These are phyloP conservation scores for Acronicta alni DNA, from an alignment of 2,888 invertebrate genomes.

Conservation along the genomic window DNA sequence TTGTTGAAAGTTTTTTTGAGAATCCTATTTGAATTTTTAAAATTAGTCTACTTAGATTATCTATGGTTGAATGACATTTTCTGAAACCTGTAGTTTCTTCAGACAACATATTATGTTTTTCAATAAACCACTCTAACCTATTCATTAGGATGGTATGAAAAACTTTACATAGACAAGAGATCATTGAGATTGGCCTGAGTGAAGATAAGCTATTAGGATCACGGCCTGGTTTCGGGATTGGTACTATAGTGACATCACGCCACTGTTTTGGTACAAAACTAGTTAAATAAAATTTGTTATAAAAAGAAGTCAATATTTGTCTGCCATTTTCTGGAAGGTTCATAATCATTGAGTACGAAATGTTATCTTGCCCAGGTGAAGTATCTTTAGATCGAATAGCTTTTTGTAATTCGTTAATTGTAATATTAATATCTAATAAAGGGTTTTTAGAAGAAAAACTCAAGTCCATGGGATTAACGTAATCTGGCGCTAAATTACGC, in stretches of 20 bases:
- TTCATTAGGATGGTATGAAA: conserved; percentile 33
- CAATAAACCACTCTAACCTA: conserved; percentile 40
- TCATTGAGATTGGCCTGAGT: conserved; percentile 40
- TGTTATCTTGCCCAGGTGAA: conserved; percentile 8
- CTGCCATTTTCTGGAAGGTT: conserved; percentile 26
- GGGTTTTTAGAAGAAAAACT: neutral
- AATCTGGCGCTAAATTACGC: conserved; percentile 4
- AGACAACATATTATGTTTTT: conserved; percentile 21
- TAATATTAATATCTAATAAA: neutral
- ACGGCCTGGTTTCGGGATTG: conserved; percentile 44
- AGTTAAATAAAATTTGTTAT: conserved; percentile 10
- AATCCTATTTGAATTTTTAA: conserved; percentile 17
- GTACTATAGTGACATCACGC: conserved; percentile 36
- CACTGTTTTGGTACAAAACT: conserved; percentile 46
- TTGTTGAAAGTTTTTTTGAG: neutral
- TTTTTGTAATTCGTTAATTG: conserved; percentile 5
- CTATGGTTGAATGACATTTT: conserved; percentile 28
- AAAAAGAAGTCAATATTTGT: conserved; percentile 8
- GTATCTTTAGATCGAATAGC: conserved; percentile 8
- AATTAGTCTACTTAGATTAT: conserved; percentile 29
- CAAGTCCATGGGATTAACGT: neutral
- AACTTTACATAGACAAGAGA: conserved; percentile 38
- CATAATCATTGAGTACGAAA: conserved; percentile 31
- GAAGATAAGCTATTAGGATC: conserved; percentile 6
- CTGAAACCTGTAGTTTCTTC: conserved; percentile 30